Conservation (phyloP, 2,113 vertebrate species). For the Chloebia gouldiae region DNA sequence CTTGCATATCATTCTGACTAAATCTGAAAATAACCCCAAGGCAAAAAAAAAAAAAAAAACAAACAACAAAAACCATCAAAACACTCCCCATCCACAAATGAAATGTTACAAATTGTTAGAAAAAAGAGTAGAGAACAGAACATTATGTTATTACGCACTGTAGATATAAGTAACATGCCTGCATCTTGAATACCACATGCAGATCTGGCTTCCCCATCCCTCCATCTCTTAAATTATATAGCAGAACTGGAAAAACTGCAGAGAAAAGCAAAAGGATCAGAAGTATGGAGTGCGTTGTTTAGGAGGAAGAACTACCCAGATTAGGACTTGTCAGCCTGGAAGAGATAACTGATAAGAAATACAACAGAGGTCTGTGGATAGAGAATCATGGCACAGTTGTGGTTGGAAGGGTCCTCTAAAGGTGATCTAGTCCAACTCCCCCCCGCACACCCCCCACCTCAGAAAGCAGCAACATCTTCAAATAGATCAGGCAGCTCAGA, state of each 20-base stretch:
- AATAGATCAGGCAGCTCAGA: neutral
- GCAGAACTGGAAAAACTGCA: constrained; percentile 19
- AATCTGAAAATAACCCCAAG: neutral
- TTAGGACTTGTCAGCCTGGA: neutral
- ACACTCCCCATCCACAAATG: neutral
- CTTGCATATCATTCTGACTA: neutral
- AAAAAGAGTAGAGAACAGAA: neutral
- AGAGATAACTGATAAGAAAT: neutral
- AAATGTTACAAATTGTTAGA: neutral
- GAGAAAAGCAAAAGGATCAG: constrained; percentile 23
- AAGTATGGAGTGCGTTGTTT: neutral
- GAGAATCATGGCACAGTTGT: neutral
- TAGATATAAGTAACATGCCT: neutral
- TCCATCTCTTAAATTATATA: constrained; percentile 4
- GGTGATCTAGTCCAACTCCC: neutral
- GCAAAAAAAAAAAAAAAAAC: neutral
- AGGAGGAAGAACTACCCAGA: neutral
- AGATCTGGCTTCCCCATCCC: constrained; percentile 29
- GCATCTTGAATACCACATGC: constrained; percentile 4
- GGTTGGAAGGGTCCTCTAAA: neutral
- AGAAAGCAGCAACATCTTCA: neutral
- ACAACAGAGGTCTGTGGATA: neutral
- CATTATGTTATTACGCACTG: neutral
- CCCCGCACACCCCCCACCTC: no score
- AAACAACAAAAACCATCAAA: accelerated